Evolutionary conservation across 30 jellyfish, hydroid and myxozoan genomes (phyloP).

Genomic region (Euphysa ruthae): DNA sequence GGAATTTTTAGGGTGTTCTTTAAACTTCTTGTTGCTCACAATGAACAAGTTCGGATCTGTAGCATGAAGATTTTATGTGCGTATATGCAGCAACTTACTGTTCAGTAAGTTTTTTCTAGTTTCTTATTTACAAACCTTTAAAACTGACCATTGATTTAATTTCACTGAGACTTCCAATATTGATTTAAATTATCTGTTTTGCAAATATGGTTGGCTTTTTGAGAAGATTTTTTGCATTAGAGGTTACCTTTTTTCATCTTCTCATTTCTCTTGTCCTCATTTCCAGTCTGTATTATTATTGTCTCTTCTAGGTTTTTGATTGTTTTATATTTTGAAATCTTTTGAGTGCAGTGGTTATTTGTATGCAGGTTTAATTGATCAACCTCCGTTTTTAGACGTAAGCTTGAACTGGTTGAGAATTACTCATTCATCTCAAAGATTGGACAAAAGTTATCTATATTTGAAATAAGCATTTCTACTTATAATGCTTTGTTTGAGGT

Average conservation of each 20-base stretch:
- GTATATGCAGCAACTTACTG: conserved; percentile 71
- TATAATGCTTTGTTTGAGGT: conserved; percentile 92
- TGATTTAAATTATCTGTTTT: no score
- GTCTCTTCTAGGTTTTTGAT: no score
- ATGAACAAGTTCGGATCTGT: conserved; percentile 57
- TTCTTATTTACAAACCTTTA: no score
- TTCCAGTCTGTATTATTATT: no score
- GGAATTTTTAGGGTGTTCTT: conserved; percentile 66
- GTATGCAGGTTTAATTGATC: background rate
- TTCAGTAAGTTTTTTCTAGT: conserved; percentile 57
- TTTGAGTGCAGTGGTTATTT: no score
- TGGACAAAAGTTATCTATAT: conserved; percentile 51
- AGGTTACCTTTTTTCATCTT: no score
- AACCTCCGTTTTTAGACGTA: conserved; percentile 46
- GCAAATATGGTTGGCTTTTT: no score
- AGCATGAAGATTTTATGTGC: conserved; percentile 76
- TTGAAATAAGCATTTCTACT: conserved; percentile 45
- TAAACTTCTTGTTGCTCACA: conserved; percentile 52
- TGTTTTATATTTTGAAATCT: no score
- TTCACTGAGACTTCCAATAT: no score
- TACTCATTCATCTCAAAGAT: conserved; percentile 68
- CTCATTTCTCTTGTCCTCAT: no score
- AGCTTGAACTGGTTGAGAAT: conserved; percentile 78
- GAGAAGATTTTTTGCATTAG: no score
- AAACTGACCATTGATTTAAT: no score